A percentile compares a stretch with the other conserved stretches of the same genome.
These are phyloP conservation scores for Chloebia gouldiae DNA, from an alignment of 2,113 vertebrate species.

Conservation along the genomic window DNA sequence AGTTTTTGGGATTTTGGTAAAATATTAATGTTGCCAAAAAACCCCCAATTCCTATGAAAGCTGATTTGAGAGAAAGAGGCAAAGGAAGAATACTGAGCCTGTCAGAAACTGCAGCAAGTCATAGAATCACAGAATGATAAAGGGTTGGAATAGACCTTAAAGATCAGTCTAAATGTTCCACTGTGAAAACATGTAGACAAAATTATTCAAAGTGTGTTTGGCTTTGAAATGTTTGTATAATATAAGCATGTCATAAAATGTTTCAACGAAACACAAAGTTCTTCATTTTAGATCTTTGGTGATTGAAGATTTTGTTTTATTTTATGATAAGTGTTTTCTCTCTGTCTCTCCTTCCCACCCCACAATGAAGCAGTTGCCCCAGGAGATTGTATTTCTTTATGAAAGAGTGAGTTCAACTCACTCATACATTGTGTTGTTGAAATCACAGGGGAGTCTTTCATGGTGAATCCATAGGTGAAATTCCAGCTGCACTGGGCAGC, in stretches of 20 bases:
- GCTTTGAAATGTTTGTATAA: background rate
- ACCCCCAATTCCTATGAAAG: background rate
- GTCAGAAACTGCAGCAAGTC: background rate
- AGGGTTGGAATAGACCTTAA: background rate
- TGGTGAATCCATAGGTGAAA: background rate
- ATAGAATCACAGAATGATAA: background rate
- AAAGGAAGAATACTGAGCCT: background rate
- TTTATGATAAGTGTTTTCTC: background rate
- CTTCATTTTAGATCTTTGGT: background rate
- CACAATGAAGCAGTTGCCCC: background rate
- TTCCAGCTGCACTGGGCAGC: background rate
- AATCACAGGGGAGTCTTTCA: background rate
- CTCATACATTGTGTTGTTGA: background rate
- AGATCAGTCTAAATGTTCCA: background rate
- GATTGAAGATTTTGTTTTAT: background rate
- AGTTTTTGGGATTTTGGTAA: background rate
- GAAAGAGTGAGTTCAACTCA: background rate
- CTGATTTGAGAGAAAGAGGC: background rate
- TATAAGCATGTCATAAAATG: background rate
- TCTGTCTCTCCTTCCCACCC: fast-evolving
- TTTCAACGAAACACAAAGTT: background rate
- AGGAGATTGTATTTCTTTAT: background rate
- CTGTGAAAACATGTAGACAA: background rate
- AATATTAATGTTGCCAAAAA: background rate
- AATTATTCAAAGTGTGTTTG: background rate